These are phyloP conservation scores for Caenorhabditis remanei DNA, from an alignment of 1,140 invertebrate genomes.

Conservation along the genomic window DNA sequence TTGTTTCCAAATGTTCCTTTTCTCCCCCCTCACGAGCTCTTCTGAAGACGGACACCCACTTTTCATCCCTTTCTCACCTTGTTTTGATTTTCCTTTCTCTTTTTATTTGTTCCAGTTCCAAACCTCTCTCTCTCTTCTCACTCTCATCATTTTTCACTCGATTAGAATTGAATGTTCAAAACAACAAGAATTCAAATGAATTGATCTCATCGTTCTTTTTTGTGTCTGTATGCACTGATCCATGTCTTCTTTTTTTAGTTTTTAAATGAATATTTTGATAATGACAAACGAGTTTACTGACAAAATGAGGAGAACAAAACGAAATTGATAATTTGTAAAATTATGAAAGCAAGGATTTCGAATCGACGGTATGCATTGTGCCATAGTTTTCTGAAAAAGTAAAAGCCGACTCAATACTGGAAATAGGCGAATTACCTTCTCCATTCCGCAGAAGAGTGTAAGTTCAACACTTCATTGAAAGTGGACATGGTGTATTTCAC, in stretches of 20 bases:
- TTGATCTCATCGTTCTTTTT: conserved; percentile 40
- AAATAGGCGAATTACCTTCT: not conserved
- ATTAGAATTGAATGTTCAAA: conserved; percentile 55
- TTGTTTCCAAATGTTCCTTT: conserved; percentile 28
- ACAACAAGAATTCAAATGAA: conserved; percentile 33
- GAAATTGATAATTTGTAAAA: conserved; percentile 26
- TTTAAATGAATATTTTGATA: conserved; percentile 40
- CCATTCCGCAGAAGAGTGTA: conserved; percentile 40
- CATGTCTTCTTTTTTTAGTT: not conserved
- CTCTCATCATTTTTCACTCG: conserved; percentile 55
- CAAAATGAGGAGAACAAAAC: not conserved
- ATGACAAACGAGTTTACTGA: not conserved
- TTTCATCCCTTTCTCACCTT: not conserved
- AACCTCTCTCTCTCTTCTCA: conserved; percentile 4
- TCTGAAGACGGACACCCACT: conserved; percentile 45
- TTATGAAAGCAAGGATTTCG: conserved; percentile 12
- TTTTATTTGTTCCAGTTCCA: not conserved
- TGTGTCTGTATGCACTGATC: conserved; percentile 52
- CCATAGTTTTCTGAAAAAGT: conserved; percentile 23
- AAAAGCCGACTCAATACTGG: not conserved
- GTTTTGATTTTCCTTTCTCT: not conserved
- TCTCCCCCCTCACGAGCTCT: conserved; percentile 25
- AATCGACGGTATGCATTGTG: conserved; percentile 26
- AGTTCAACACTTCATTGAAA: conserved; percentile 43
- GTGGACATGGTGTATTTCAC: conserved; percentile 29